Conservation (phyloP, 64 coral and sea anemone genomes). For the Pachyseris speciosa region DNA sequence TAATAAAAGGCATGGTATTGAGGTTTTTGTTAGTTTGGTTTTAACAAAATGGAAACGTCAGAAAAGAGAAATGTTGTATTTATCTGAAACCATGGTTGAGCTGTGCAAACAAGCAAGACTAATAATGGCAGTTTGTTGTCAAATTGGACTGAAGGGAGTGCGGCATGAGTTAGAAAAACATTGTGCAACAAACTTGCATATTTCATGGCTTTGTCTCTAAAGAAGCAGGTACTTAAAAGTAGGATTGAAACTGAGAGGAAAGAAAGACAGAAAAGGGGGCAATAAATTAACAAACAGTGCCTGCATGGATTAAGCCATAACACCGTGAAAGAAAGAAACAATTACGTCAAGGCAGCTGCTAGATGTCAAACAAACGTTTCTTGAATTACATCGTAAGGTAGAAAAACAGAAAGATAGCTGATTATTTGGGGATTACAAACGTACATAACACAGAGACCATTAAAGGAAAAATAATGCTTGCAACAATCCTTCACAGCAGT, state of each 20-base stretch:
- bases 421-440: too few relatives aligned
- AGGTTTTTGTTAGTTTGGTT: background rate
- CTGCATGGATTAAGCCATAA: background rate
- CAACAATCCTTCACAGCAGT: too few relatives aligned
- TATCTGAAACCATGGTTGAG: background rate
- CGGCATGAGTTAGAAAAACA: too few relatives aligned
- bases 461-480: too few relatives aligned
- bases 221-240: background rate
- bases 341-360: background rate
- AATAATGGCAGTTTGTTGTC: background rate
- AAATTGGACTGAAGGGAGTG: background rate
- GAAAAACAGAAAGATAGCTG: too few relatives aligned
- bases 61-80: background rate
- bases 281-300: background rate
- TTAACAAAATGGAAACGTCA: background rate
- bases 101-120: too few relatives aligned
- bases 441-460: too few relatives aligned
- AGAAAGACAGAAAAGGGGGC: background rate
- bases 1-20: background rate
- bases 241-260: background rate
- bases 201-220: background rate
- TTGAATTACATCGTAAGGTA: background rate
- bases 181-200: too few relatives aligned
- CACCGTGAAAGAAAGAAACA: background rate
- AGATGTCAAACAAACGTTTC: background rate